Evolutionary conservation across 2,888 invertebrate genomes (phyloP).

Genomic region (Pherbina coryleti): DNA sequence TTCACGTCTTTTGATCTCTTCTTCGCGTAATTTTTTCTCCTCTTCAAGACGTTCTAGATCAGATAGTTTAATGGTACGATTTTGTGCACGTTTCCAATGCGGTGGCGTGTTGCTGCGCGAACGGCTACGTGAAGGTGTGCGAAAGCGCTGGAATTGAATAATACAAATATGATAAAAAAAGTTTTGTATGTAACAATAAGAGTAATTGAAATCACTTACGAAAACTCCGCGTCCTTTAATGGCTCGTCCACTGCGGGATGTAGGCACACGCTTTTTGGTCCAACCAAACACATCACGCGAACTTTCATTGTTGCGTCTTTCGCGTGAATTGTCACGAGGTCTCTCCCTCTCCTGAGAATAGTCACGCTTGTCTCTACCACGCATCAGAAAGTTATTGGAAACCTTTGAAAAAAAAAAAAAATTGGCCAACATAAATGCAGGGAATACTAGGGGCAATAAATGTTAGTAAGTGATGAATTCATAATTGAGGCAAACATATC

Average conservation of each 20-base stretch:
- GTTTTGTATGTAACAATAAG: neutral
- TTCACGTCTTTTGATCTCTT: conserved; percentile 72
- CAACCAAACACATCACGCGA: conserved; percentile 66
- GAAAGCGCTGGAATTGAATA: conserved; percentile 77
- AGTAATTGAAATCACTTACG: conserved; percentile 74
- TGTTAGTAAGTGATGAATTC: too few species aligned
- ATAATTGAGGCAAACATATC: too few species aligned
- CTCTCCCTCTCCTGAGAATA: conserved; percentile 54
- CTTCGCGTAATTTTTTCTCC: conserved; percentile 75
- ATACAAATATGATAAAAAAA: neutral
- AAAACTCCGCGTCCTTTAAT: conserved; percentile 94
- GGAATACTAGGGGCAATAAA: neutral
- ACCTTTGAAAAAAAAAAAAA: conserved; percentile 69
- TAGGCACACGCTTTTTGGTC: conserved; percentile 67
- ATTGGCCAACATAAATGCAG: conserved; percentile 9
- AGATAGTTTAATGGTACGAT: conserved; percentile 84
- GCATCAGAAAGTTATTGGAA: conserved; percentile 87
- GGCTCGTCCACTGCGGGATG: conserved; percentile 80
- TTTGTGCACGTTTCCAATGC: conserved; percentile 93
- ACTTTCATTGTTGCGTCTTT: conserved; percentile 52
- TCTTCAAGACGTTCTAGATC: conserved; percentile 83
- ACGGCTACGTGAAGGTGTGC: conserved; percentile 84
- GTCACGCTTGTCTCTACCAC: conserved; percentile 63
- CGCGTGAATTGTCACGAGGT: conserved; percentile 53
- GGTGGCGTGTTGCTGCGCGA: conserved; percentile 92